Base-by-base conservation (phyloP, 2,888 invertebrate species). In the Melanargia galathea region DNA sequence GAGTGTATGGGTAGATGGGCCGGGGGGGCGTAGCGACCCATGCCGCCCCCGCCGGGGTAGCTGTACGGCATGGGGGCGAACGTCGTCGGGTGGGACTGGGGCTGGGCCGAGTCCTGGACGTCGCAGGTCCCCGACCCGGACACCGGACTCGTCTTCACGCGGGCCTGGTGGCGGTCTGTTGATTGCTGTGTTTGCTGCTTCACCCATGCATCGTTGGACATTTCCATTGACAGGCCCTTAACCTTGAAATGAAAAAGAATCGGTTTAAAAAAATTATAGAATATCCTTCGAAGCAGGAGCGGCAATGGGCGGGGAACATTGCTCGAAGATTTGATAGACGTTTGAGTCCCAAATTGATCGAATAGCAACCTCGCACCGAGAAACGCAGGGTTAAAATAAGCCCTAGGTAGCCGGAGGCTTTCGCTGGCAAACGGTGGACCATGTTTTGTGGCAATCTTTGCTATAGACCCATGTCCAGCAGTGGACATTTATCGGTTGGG, bases 1-100 rank as follows among this genome's bases (percentile, higher is more conserved):
- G 93, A 90, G 73, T 95, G 94, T 74, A 94, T 92, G 43, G 94
- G 93, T 70, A 87, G 81, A 89, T 92, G 81, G 3, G 87, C 85
- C 10, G 90, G 91, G 38, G 89, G 90, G 22, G 83, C 89, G 68
- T 94, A 90, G 18, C 90, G 85, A 2, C 90, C 88, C 77, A 95
- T 83, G 58, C 79, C 75, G 4, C 87, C 87, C 13, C 82, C 77
- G 11, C 79, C 73, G 26, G 86, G 87, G 79, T 85, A 78, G 26
- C 81, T 81, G 56, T 90, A 90, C 68, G 83, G 84, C 6, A 90
- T 88, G 7, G 91, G 90, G 13, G 90, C 87, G 56, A 90, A 91
- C 1, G 90, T 84, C 16, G 90, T 82, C 10, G 83, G 79, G 68
- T 90, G 82, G 63, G 83, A 81, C 76, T 81, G 90, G 45, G 77